These are phyloP conservation scores for Eulemur rufifrons DNA, from an alignment of 2,113 vertebrate genomes.

Conservation along the genomic window DNA sequence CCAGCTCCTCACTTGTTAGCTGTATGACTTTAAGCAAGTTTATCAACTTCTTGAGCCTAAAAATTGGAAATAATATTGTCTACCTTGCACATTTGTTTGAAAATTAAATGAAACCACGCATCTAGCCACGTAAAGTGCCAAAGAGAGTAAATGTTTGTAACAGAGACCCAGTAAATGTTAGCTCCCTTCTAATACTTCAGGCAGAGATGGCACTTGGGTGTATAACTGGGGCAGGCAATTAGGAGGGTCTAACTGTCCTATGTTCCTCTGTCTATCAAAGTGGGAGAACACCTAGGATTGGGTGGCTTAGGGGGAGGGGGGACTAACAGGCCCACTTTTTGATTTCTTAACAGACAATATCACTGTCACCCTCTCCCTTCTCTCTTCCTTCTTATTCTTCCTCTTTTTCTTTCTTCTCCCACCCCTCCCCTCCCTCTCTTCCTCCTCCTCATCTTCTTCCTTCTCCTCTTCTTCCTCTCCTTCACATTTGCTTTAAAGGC, in stretches of 20 bases:
- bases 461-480: background rate
- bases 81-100: background rate
- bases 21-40: background rate
- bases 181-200: background rate
- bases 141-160: background rate
- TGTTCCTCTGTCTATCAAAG: background rate
- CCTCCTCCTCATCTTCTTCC: background rate
- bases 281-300: background rate
- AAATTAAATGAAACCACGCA: background rate
- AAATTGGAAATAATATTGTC: background rate
- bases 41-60: background rate
- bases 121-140: background rate
- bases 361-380: background rate
- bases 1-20: background rate
- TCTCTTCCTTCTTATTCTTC: background rate
- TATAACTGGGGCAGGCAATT: background rate
- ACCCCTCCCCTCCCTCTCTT: background rate
- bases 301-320: accelerated
- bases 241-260: background rate
- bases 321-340: background rate
- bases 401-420: no score
- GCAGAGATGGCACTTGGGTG: background rate
- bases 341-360: background rate
- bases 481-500: background rate
- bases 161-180: background rate